A percentile compares a stretch with the other conserved stretches of the same genome.
These are phyloP conservation scores for Leucozona laternaria DNA, from an alignment of 2,888 invertebrate species.

Conservation along the genomic window DNA sequence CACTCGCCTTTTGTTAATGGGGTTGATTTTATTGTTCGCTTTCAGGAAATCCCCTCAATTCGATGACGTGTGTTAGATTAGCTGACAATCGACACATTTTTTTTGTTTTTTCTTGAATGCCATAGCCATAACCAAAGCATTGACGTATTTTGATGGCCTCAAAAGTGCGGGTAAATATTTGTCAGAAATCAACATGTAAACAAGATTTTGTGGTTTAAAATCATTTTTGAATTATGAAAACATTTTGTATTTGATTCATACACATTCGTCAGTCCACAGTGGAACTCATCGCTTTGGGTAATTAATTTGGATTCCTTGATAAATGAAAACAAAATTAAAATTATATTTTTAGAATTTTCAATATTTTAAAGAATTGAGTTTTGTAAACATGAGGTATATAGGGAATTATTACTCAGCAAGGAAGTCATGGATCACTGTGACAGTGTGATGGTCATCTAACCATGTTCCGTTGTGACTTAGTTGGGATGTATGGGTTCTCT, in stretches of 20 bases:
- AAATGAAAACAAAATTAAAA: background rate
- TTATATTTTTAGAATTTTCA: background rate
- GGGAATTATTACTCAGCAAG: background rate
- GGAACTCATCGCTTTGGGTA: background rate
- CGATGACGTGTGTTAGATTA: constrained; percentile 1
- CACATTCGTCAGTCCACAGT: background rate
- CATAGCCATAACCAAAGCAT: background rate
- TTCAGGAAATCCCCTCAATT: constrained; percentile 14
- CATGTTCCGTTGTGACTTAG: too few species aligned
- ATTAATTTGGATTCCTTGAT: background rate
- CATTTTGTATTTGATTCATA: background rate
- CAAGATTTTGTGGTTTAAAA: background rate
- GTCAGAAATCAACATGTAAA: constrained; percentile 6
- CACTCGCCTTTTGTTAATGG: background rate
- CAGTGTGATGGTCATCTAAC: too few species aligned
- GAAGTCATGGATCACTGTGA: background rate
- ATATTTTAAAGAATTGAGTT: background rate
- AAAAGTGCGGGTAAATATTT: constrained; percentile 22
- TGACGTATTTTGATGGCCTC: constrained; percentile 6
- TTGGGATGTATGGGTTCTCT: too few species aligned
- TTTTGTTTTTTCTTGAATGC: background rate
- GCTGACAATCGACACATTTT: constrained; percentile 5
- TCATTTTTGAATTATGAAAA: background rate
- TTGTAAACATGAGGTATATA: background rate
- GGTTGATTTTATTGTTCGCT: constrained; percentile 15